Evolutionary conservation across 2,113 vertebrate genomes (phyloP), one percentile per base, ranked within the genome.

Genomic region (Oryzias curvinotus): DNA sequence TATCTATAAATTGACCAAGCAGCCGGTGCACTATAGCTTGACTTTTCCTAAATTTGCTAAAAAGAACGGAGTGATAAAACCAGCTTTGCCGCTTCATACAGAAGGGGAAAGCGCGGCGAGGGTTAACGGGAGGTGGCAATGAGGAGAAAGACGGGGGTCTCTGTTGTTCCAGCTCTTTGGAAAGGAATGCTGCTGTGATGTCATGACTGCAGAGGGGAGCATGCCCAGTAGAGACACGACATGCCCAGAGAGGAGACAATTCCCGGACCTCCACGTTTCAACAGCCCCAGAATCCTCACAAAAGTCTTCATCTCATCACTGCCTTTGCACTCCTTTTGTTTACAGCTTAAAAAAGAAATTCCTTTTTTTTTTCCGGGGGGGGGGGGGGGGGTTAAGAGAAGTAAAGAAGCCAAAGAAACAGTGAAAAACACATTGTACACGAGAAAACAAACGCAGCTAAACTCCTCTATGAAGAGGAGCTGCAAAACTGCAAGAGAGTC

Each of bases 121-220:
- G 75, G 81, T 65, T 74, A 83, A 89, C 67, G 48, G 72, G 78
- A 82, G 74, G 68, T 23, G 21, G 21, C 21, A 23, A 23, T 23
- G 21, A 23, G 21, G 21, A 23, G 21, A 23, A 61, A 74, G 75
- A 85, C 77, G 77, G 81, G 85, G 85, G 76, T 85, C 83, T 87
- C 70, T 86, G 89, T 86, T 86, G 87, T 89, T 86, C 84, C 82
- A 85, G 84, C 78, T 85, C 80, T 81, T 71, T 75, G 81, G 73
- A 90, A 89, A 89, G 91, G 91, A 92, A 92, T 91, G 90, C 81
- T 78, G 70, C 62, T 68, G 86, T 92, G 89, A 92, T 88, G 90
- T 92, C 90, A 92, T 82, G 54, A 81, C 67, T 87, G 79, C 89
- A 86, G 86, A 87, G 89, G 83, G 75, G 91, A 86, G 85, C 89